Evolutionary conservation across 1,140 invertebrate species (phyloP).

Genomic region (Musca vetustissima): DNA sequence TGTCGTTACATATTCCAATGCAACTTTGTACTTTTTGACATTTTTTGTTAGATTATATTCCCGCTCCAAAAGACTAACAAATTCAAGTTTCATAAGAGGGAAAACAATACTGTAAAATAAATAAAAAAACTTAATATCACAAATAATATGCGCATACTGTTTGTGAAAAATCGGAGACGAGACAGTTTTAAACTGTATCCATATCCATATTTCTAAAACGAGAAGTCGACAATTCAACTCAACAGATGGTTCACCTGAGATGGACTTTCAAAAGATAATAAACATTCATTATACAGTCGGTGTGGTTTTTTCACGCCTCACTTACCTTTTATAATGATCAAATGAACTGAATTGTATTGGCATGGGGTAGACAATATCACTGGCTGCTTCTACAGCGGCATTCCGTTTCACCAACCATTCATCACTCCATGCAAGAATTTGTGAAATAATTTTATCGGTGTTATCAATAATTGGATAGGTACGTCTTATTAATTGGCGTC

Average conservation of each 20-base stretch:
- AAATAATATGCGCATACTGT: no score
- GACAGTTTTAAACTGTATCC: no score
- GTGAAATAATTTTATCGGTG: slow-evolving; percentile 31
- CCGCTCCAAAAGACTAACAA: slow-evolving; percentile 39
- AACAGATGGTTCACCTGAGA: no score
- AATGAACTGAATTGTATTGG: slow-evolving; percentile 36
- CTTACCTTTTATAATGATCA: slow-evolving; percentile 43
- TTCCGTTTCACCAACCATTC: slow-evolving; percentile 38
- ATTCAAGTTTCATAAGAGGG: slow-evolving; percentile 46
- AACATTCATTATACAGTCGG: no score
- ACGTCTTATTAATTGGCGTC: neutral
- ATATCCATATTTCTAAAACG: no score
- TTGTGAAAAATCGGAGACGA: no score
- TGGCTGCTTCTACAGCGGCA: slow-evolving; percentile 32
- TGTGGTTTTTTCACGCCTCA: neutral
- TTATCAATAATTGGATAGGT: slow-evolving; percentile 30
- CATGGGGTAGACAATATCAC: slow-evolving; percentile 38
- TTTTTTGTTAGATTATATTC: slow-evolving; percentile 30
- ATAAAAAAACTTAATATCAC: no score
- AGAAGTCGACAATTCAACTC: no score
- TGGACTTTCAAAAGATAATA: no score
- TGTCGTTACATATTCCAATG: slow-evolving; percentile 10
- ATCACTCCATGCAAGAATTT: slow-evolving; percentile 43
- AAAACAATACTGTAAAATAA: slow-evolving; percentile 35
- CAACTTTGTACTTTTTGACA: slow-evolving; percentile 27